phyloP scores from a whole-genome alignment of 1,140 invertebrate species.

The Drosophila ohnishii region DNA sequence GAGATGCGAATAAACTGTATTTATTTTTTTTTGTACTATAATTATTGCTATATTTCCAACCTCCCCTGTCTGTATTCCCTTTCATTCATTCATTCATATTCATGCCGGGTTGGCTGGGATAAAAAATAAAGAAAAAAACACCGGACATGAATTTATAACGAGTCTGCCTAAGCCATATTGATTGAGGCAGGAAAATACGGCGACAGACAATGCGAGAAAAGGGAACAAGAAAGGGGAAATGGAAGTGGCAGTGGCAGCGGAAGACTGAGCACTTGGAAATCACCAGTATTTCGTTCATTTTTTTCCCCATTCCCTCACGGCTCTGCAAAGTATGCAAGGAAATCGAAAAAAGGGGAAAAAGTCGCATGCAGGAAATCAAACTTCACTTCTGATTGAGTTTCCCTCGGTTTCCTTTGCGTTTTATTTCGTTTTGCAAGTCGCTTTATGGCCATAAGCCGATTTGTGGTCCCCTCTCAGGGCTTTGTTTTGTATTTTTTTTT shows the following conservation, averaged over 20 bases:
- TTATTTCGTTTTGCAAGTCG: slow-evolving; percentile 1
- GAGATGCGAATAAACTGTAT: background rate
- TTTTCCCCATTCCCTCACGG: background rate
- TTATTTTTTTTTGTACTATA: background rate
- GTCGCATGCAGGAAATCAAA: slow-evolving; percentile 58
- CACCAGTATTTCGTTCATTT: slow-evolving; percentile 26
- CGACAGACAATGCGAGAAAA: slow-evolving; percentile 11
- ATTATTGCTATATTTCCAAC: background rate
- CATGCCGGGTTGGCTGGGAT: slow-evolving; percentile 15
- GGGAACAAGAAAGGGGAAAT: slow-evolving; percentile 7
- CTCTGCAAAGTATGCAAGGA: slow-evolving; percentile 55
- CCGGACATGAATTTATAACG: slow-evolving; percentile 68
- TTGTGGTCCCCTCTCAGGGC: slow-evolving; percentile 41
- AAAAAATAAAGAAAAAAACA: slow-evolving; percentile 7
- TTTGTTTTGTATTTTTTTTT: slow-evolving; percentile 10
- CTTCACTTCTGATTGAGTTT: slow-evolving; percentile 69
- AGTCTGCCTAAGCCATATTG: slow-evolving; percentile 60
- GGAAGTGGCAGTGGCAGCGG: slow-evolving; percentile 13
- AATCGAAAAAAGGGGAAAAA: slow-evolving; percentile 31
- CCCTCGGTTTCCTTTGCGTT: slow-evolving; percentile 10
- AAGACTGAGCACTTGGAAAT: slow-evolving; percentile 39
- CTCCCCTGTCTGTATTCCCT: background rate
- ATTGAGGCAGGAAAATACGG: slow-evolving; percentile 34
- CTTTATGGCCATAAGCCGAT: slow-evolving; percentile 55
- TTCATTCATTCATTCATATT: slow-evolving; percentile 58